Evolutionary conservation across 2,888 invertebrate genomes (phyloP), one percentile per base, ranked within the genome.

Genomic region (Syrista parreyssii): DNA sequence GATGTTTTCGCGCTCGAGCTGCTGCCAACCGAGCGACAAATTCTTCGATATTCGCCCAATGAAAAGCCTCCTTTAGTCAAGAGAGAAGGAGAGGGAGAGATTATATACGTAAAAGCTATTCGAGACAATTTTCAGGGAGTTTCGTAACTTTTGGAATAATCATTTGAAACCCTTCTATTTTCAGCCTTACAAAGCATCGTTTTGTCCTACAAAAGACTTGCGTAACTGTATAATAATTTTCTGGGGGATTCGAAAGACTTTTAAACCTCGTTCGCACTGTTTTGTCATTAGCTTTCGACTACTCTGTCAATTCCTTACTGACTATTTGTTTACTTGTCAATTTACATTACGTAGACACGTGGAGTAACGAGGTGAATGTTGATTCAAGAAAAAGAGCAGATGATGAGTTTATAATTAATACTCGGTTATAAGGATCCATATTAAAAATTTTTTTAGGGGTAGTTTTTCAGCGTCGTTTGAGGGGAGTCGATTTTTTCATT

Each of bases 11-110:
- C 87, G 86, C 87, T 87, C 84, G 85, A 86, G 84, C 85, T 83
- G 87, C 83, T 83, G 86, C 83, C 85, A 90, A 84, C 87, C 86
- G 86, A 90, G 90, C 91, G 91, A 90, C 90, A 90, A 90, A 90
- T 90, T 90, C 90, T 89, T 88, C 90, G 88, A 91, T 90, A 90
- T 90, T 89, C 87, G 81, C 84, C 87, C 88, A 89, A 91, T 90
- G 90, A 90, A 91, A 90, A 90, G 91, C 88, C 36, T 73, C 78
- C 55, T 55, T 55, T 55, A 55, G 55, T 55, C 55, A 55, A 55
- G 55, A 68, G 32, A 69, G 23, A 55, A 55, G 55, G 55, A 9
- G 55, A 55, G 55, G 9, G 55, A 55, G 9, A 2, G 23, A 15
- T 55, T 55, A 55, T 55, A 1, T 55, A 55, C 55, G 23, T 6